phyloP scores from a whole-genome alignment of 2,888 invertebrate species.

The Conus canariensis region DNA sequence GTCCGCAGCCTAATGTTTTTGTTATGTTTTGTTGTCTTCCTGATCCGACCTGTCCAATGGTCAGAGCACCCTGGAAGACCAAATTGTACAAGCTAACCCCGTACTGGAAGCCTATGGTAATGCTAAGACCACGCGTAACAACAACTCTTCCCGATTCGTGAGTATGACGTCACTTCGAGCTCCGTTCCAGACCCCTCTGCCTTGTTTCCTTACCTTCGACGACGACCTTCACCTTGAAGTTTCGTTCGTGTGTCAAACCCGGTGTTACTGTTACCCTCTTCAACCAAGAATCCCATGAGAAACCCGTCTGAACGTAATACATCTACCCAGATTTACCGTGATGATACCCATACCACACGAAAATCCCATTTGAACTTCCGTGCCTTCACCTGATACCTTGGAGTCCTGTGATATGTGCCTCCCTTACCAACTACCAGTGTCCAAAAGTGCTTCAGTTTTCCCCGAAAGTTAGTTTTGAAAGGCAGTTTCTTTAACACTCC shows the following conservation, averaged over 20 bases:
- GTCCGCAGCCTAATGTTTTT: too few relatives aligned
- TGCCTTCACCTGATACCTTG: not conserved
- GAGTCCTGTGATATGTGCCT: not conserved
- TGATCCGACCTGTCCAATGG: not conserved
- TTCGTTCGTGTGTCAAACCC: not conserved
- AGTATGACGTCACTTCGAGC: conserved; percentile 31
- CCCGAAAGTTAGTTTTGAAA: not conserved
- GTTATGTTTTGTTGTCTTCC: not conserved
- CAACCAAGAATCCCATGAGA: not conserved
- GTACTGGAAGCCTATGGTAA: conserved; percentile 51
- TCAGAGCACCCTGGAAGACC: conserved; percentile 46
- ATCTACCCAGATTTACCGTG: not conserved
- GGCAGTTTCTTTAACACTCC: not conserved
- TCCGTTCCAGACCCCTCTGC: conserved; percentile 2
- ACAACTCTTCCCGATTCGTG: conserved; percentile 50
- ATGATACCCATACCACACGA: not conserved
- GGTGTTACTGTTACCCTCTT: not conserved
- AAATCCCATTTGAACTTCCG: not conserved
- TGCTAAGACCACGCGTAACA: conserved; percentile 50
- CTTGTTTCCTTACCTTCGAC: not conserved
- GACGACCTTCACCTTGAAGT: not conserved
- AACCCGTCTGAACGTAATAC: not conserved
- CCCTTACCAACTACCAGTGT: not conserved
- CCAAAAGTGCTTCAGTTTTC: not conserved
- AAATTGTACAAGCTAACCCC: conserved; percentile 49